Conservation (phyloP, 2,797 vertebrate genomes). For the Arnoldichthys spilopterus region DNA sequence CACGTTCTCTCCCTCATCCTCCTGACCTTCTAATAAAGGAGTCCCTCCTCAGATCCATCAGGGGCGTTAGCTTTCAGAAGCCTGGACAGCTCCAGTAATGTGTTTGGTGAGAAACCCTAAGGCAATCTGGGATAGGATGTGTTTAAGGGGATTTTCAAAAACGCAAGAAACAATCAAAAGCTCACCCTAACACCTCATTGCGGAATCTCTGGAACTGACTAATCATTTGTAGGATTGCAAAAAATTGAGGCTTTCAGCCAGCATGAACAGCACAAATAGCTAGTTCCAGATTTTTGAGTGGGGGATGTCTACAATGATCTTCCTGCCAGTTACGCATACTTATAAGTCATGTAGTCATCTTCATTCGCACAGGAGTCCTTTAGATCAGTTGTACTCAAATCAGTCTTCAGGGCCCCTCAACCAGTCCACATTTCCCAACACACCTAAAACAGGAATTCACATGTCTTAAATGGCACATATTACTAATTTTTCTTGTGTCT, state of each 20-base stretch:
- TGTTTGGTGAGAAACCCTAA: slow-evolving; percentile 19
- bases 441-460: too few relatives aligned
- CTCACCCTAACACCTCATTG: not conserved
- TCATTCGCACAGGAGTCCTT: too few relatives aligned
- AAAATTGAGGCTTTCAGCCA: not conserved
- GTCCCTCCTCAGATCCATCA: slow-evolving; percentile 44
- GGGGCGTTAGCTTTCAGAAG: slow-evolving; percentile 4
- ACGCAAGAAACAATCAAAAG: slow-evolving; percentile 16
- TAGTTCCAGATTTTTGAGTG: too few relatives aligned
- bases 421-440: too few relatives aligned
- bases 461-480: too few relatives aligned
- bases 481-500: too few relatives aligned
- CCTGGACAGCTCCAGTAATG: not conserved
- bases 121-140: not conserved
- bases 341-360: too few relatives aligned
- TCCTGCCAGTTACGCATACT: too few relatives aligned
- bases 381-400: too few relatives aligned
- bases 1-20: slow-evolving; percentile 41
- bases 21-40: slow-evolving; percentile 48
- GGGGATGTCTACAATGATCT: too few relatives aligned
- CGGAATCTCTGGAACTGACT: not conserved
- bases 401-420: too few relatives aligned
- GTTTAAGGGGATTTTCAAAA: slow-evolving; percentile 7
- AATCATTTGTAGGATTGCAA: not conserved
- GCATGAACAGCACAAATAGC: not conserved